phyloP scores from a whole-genome alignment of 2,113 vertebrate genomes.

The Sander vitreus region DNA sequence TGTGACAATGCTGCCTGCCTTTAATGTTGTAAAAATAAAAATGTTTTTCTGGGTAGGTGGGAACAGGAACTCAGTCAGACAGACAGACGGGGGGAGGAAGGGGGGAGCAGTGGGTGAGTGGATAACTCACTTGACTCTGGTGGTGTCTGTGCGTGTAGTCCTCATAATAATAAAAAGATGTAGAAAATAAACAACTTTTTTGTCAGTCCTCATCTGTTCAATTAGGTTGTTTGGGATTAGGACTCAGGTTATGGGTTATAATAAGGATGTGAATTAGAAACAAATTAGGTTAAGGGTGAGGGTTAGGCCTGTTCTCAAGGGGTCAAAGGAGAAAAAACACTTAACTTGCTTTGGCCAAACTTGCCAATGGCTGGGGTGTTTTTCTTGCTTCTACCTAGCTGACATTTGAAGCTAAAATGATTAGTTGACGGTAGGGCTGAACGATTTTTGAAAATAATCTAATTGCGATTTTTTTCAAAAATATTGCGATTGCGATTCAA shows the following conservation, averaged over 20 bases:
- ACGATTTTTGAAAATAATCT: too few species aligned
- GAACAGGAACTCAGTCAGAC: slow-evolving; percentile 69
- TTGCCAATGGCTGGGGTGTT: not conserved
- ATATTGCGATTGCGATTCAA: too few species aligned
- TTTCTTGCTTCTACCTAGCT: not conserved
- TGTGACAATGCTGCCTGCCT: slow-evolving; percentile 45
- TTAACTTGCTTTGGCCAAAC: not conserved
- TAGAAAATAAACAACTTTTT: slow-evolving; percentile 15
- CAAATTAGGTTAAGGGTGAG: not conserved
- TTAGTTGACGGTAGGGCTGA: too few species aligned
- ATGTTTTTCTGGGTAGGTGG: slow-evolving; percentile 56
- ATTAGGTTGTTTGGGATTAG: slow-evolving; percentile 1
- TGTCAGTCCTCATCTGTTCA: not conserved
- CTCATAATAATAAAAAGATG: slow-evolving; percentile 24
- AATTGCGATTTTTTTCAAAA: too few species aligned
- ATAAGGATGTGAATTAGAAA: not conserved
- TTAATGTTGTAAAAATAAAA: slow-evolving; percentile 54
- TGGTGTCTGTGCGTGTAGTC: slow-evolving; percentile 14
- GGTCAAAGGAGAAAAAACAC: not conserved
- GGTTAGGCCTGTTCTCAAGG: not conserved
- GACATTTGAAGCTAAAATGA: slow-evolving; percentile 1
- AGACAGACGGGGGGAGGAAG: slow-evolving; percentile 40
- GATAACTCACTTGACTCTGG: slow-evolving; percentile 42
- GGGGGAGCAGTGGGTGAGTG: slow-evolving; percentile 2
- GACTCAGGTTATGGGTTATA: not conserved